Evolutionary conservation across 2,888 invertebrate genomes (phyloP).

Genomic region (Liodrosophila aerea): DNA sequence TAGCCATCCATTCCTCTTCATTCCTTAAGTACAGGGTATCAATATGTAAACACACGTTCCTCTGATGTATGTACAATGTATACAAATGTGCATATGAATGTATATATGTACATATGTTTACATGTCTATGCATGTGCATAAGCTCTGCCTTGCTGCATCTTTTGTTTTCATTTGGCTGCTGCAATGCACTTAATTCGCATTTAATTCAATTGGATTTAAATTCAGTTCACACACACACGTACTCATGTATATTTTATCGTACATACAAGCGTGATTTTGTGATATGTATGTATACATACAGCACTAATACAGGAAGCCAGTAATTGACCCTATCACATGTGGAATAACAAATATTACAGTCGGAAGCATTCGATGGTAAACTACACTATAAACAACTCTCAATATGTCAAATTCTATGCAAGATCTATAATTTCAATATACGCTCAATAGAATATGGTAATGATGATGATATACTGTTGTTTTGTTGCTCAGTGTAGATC

Average conservation of each 20-base stretch:
- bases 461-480: too few relatives aligned
- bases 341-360: too few relatives aligned
- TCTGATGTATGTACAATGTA: slow-evolving; percentile 3
- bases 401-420: too few relatives aligned
- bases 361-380: too few relatives aligned
- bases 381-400: too few relatives aligned
- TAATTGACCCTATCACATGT: slow-evolving; percentile 6
- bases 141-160: slow-evolving; percentile 24
- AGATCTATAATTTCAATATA: too few relatives aligned
- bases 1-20: too few relatives aligned
- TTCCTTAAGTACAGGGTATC: not conserved
- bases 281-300: slow-evolving; percentile 1
- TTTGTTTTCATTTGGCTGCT: slow-evolving; percentile 35
- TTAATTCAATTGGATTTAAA: slow-evolving; percentile 68
- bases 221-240: slow-evolving; percentile 39
- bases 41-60: slow-evolving; percentile 30
- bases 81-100: not conserved
- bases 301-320: not conserved
- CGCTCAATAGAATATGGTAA: too few relatives aligned
- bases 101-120: slow-evolving; percentile 6
- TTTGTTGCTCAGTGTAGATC: too few relatives aligned
- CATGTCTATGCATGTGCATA: slow-evolving; percentile 6
- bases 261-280: slow-evolving; percentile 33
- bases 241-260: not conserved
- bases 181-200: slow-evolving; percentile 64